Evolutionary conservation across 2,888 invertebrate genomes (phyloP).

Genomic region (Rambutsinella grinnellia): DNA sequence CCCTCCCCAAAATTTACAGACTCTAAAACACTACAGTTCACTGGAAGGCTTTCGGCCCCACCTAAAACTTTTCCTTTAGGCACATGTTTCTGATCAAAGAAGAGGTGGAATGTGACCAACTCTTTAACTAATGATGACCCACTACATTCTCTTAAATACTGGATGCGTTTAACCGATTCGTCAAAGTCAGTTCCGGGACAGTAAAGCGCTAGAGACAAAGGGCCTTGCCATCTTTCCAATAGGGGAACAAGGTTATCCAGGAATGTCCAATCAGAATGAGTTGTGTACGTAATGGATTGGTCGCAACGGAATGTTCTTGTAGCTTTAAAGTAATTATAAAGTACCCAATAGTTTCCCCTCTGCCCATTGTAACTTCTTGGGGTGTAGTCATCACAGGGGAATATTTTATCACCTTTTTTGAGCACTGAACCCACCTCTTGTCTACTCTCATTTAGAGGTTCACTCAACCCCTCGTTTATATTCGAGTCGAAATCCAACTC

Average conservation of each 20-base stretch:
- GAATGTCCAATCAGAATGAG: constrained; percentile 92
- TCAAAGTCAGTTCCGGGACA: constrained; percentile 88
- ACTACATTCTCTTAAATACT: constrained; percentile 84
- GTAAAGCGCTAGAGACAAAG: constrained; percentile 88
- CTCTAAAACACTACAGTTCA: constrained; percentile 57
- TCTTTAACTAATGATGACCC: constrained; percentile 78
- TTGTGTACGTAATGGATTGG: constrained; percentile 90
- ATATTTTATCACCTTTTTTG: constrained; percentile 36
- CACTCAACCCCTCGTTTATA: constrained; percentile 27
- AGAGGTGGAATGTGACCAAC: constrained; percentile 89
- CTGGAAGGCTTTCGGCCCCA: constrained; percentile 32
- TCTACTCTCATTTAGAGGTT: constrained; percentile 40
- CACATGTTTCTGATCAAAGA: constrained; percentile 89
- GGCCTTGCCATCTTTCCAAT: constrained; percentile 88
- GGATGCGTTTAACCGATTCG: constrained; percentile 83
- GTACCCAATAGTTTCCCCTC: constrained; percentile 88
- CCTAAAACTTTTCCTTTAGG: constrained; percentile 71
- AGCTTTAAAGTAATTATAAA: constrained; percentile 87
- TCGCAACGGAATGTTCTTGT: constrained; percentile 79
- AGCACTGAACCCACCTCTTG: constrained; percentile 32
- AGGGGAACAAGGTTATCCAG: constrained; percentile 89
- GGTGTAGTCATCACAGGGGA: constrained; percentile 78
- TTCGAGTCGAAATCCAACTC: constrained; percentile 48
- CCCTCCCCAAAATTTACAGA: constrained; percentile 74
- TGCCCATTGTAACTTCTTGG: constrained; percentile 76